These are phyloP conservation scores for Australoheros facetus DNA, from an alignment of 2,797 vertebrate genomes.

Conservation along the genomic window DNA sequence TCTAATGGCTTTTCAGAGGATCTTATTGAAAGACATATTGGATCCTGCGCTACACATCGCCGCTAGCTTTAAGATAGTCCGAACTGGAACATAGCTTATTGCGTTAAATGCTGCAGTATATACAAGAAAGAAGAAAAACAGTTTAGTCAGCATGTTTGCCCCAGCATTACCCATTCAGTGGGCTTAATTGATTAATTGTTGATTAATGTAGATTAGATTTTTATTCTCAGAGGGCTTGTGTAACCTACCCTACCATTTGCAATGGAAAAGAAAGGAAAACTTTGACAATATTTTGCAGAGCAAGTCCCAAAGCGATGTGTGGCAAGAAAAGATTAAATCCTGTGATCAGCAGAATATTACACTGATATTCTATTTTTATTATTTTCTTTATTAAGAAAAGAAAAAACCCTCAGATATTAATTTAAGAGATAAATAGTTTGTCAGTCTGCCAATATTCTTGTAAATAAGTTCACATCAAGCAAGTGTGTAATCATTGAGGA, in stretches of 20 bases:
- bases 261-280: not conserved
- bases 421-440: conserved; percentile 8
- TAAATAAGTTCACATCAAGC: not conserved
- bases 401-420: not conserved
- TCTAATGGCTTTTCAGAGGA: conserved; percentile 75
- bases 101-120: conserved; percentile 5
- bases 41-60: conserved; percentile 62
- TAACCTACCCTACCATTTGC: not conserved
- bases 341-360: not conserved
- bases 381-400: not conserved
- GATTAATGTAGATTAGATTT: conserved; percentile 5
- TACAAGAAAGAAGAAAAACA: not conserved
- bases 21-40: conserved; percentile 80
- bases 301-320: not conserved
- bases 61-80: conserved; percentile 49
- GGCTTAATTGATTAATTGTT: conserved; percentile 11
- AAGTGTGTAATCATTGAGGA: conserved; percentile 1
- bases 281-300: not conserved
- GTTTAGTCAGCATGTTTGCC: conserved; percentile 10
- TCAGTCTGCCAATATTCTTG: conserved; percentile 6
- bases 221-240: not conserved
- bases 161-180: not conserved
- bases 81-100: conserved; percentile 17
- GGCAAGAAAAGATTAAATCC: not conserved
- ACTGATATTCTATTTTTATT: not conserved